Conservation (phyloP, 2,888 invertebrate species). For the Poecilobothrus nobilitatus region DNA sequence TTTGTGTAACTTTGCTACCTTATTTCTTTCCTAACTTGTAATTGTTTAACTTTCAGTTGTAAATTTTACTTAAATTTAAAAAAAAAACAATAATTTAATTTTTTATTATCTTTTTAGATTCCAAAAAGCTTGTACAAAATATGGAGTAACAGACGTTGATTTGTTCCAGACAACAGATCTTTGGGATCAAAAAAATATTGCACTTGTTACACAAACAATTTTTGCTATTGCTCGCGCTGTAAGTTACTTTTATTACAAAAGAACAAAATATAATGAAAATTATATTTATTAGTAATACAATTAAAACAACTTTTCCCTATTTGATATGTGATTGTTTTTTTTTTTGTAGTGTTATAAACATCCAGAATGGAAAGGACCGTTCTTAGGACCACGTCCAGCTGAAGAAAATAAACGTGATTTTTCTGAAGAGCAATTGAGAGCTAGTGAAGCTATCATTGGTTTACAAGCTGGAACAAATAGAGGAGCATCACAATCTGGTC, state of each 20-base stretch:
- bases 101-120: slow-evolving; percentile 49
- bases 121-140: slow-evolving; percentile 68
- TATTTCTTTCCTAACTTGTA: neutral
- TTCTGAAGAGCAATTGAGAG: slow-evolving; percentile 70
- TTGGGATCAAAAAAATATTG: slow-evolving; percentile 84
- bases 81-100: too few species aligned
- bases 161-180: slow-evolving; percentile 87
- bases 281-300: slow-evolving; percentile 11
- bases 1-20: neutral
- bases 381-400: slow-evolving; percentile 74
- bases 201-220: slow-evolving; percentile 77
- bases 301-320: neutral
- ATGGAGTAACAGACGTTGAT: slow-evolving; percentile 80
- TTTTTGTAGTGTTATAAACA: slow-evolving; percentile 60
- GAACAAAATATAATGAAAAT: neutral
- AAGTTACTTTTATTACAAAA: slow-evolving; percentile 30
- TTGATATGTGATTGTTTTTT: neutral
- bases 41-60: too few species aligned
- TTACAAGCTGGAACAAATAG: slow-evolving; percentile 83
- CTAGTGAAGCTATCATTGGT: slow-evolving; percentile 75
- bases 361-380: slow-evolving; percentile 75
- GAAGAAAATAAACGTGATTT: slow-evolving; percentile 77
- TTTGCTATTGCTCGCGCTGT: slow-evolving; percentile 82
- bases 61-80: too few species aligned
- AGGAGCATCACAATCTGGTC: slow-evolving; percentile 76